Evolutionary conservation across 2,888 invertebrate genomes (phyloP).

Genomic region (Papilio elwesi): DNA sequence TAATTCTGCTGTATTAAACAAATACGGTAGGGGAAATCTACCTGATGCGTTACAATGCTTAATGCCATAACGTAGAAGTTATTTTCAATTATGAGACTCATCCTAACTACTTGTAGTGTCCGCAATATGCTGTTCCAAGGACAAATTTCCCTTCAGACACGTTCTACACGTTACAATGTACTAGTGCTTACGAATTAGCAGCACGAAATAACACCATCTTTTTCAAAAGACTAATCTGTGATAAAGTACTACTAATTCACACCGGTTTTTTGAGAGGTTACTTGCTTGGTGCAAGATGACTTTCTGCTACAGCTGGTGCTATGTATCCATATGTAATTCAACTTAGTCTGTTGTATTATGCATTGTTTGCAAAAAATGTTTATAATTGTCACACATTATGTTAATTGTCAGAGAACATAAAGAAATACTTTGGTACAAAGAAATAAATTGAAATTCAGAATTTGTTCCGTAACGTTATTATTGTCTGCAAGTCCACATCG

Average conservation of each 20-base stretch:
- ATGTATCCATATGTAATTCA: neutral
- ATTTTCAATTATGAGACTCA: too few relatives aligned
- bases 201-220: too few relatives aligned
- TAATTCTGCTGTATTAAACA: constrained; percentile 3
- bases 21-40: neutral
- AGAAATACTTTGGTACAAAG: constrained; percentile 8
- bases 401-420: constrained; percentile 10
- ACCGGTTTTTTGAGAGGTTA: too few relatives aligned
- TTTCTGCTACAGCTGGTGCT: too few relatives aligned
- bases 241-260: too few relatives aligned
- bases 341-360: neutral
- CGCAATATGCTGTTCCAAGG: too few relatives aligned
- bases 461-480: constrained; percentile 38
- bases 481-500: constrained; percentile 37
- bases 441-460: constrained; percentile 36
- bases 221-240: too few relatives aligned
- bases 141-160: too few relatives aligned
- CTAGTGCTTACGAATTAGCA: too few relatives aligned
- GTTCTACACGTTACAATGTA: too few relatives aligned
- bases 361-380: neutral
- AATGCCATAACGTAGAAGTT: neutral
- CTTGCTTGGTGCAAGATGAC: too few relatives aligned
- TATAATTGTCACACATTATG: neutral
- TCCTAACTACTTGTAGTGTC: too few relatives aligned
- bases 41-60: neutral